Percentiles rank a stretch among this genome's conserved stretches.
Conservation (phyloP, 53 echinoderm and acorn worm species). For the Temnopleurus reevesii region DNA sequence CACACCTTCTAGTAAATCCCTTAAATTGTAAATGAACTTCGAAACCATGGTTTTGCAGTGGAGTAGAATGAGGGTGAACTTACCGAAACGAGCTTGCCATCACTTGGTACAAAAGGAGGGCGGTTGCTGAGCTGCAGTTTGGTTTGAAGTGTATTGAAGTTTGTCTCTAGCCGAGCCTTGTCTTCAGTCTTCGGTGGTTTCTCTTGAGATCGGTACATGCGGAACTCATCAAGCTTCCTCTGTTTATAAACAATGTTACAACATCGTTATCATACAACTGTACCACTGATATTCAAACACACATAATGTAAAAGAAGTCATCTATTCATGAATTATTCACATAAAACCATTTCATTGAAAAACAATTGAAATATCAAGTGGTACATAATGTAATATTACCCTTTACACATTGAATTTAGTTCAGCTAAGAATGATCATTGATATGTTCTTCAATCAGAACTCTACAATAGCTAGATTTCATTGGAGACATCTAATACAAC, state of each 20-base stretch:
- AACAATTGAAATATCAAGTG: too few species aligned
- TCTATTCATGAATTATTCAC: not conserved
- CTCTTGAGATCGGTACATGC: conserved; percentile 84
- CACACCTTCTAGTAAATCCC: too few species aligned
- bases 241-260: too few species aligned
- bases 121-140: conserved; percentile 93
- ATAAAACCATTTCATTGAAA: too few species aligned
- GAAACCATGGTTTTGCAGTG: too few species aligned
- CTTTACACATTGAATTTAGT: too few species aligned
- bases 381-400: too few species aligned
- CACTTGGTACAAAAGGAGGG: conserved; percentile 87
- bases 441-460: not conserved
- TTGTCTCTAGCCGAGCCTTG: conserved; percentile 93
- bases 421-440: not conserved
- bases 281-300: too few species aligned
- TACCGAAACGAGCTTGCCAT: conserved; percentile 93
- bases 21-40: too few species aligned
- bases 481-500: too few species aligned
- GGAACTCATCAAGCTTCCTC: conserved; percentile 96
- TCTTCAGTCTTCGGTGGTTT: conserved; percentile 95
- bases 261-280: too few species aligned
- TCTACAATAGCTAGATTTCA: too few species aligned
- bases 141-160: conserved; percentile 98
- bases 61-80: conserved; percentile 34
- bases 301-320: not conserved